A percentile compares a stretch with the other conserved stretches of the same genome.
These are phyloP conservation scores for Garra rufa DNA, from an alignment of 2,113 vertebrate species.

Conservation along the genomic window DNA sequence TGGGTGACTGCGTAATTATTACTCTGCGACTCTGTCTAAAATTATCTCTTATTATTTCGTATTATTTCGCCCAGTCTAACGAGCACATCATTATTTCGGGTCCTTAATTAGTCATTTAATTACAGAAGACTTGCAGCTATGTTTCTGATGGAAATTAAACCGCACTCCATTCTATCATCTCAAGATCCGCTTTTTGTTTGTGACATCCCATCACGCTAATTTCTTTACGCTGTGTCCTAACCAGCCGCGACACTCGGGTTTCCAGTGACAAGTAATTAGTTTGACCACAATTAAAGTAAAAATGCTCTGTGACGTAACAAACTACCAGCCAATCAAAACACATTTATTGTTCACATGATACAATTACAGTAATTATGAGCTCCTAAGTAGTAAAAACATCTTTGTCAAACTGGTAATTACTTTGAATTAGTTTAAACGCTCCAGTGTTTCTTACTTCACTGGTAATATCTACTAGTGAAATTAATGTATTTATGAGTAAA, in stretches of 20 bases:
- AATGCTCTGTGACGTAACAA: background rate
- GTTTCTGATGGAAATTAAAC: slow-evolving; percentile 29
- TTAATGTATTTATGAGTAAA: background rate
- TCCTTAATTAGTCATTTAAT: slow-evolving; percentile 47
- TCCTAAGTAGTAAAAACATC: background rate
- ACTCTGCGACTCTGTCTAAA: slow-evolving; percentile 1
- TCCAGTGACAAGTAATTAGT: background rate
- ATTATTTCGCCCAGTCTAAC: background rate
- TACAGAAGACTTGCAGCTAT: slow-evolving; percentile 25
- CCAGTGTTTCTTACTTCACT: background rate
- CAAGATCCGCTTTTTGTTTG: slow-evolving; percentile 10
- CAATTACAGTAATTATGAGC: background rate
- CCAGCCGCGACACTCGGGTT: background rate
- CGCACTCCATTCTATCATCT: background rate
- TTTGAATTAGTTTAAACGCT: background rate
- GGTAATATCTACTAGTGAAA: background rate
- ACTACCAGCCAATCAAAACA: background rate
- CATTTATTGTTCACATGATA: background rate
- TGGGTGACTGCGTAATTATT: background rate
- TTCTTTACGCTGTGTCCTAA: background rate
- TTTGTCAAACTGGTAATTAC: background rate
- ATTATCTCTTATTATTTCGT: slow-evolving; percentile 14
- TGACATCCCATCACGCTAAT: slow-evolving; percentile 20
- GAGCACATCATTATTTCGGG: slow-evolving; percentile 22
- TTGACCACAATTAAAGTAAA: background rate